These are phyloP conservation scores for Allacma fusca DNA, from an alignment of 2,888 invertebrate species.

Conservation along the genomic window DNA sequence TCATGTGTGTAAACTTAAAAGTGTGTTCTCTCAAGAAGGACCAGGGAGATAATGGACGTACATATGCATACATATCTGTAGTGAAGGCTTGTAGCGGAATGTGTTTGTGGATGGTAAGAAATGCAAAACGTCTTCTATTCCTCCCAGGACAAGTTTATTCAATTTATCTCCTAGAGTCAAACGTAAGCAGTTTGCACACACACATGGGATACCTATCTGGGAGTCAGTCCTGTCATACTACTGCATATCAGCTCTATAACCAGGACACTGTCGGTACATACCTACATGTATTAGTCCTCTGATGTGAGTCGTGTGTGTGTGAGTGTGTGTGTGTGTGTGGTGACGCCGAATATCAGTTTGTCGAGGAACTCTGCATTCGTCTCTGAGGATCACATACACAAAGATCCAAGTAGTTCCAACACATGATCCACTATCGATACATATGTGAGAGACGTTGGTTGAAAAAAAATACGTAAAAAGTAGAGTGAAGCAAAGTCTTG, in stretches of 20 bases:
- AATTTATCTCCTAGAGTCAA: constrained; percentile 42
- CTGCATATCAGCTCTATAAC: too few relatives aligned
- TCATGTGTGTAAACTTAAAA: neutral
- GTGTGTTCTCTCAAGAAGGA: neutral
- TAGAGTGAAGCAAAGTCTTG: constrained; percentile 41
- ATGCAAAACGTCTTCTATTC: constrained; percentile 37
- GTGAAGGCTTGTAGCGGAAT: constrained; percentile 10
- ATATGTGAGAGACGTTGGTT: neutral
- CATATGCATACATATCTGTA: neutral
- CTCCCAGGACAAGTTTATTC: constrained; percentile 44
- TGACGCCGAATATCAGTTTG: constrained; percentile 38
- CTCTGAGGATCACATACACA: neutral
- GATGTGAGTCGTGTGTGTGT: too few relatives aligned
- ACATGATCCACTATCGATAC: constrained; percentile 1
- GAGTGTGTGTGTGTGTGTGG: constrained; percentile 16
- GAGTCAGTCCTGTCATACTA: neutral
- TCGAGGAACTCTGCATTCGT: too few relatives aligned
- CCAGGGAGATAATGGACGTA: neutral
- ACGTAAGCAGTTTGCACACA: constrained; percentile 38
- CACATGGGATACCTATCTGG: constrained; percentile 11
- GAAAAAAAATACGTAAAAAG: constrained; percentile 19
- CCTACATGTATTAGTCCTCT: too few relatives aligned
- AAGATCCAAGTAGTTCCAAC: too few relatives aligned
- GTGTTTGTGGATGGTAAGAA: constrained; percentile 23
- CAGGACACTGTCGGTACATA: too few relatives aligned